These are phyloP conservation scores for Sminthurides aquaticus DNA, from an alignment of 2,888 invertebrate genomes.

Conservation along the genomic window DNA sequence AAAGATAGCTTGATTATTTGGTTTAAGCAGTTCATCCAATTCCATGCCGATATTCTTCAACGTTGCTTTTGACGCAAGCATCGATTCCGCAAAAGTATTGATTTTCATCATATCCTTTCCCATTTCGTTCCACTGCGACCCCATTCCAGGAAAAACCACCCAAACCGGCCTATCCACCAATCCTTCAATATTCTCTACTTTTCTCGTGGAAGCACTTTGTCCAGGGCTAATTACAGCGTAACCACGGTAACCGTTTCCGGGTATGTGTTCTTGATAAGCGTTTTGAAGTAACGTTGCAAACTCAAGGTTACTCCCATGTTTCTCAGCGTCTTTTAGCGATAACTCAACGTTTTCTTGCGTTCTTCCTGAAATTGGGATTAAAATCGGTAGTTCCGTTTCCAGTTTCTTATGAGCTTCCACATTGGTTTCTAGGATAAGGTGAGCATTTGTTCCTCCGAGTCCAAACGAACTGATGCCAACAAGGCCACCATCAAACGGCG, in stretches of 20 bases:
- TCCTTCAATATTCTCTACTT: not conserved
- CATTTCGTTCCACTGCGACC: conserved; percentile 96
- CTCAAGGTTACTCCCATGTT: conserved; percentile 34
- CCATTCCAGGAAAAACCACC: conserved; percentile 71
- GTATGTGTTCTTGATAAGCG: conserved; percentile 45
- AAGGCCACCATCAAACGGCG: conserved; percentile 11
- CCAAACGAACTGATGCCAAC: conserved; percentile 18
- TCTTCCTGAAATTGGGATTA: conserved; percentile 49
- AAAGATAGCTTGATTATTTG: conserved; percentile 55
- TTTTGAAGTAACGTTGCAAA: conserved; percentile 44
- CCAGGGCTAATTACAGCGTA: conserved; percentile 38
- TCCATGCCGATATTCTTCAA: conserved; percentile 72
- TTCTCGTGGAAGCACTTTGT: not conserved
- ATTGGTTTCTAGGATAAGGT: conserved; percentile 7
- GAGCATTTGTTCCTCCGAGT: conserved; percentile 14
- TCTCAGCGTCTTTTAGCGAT: conserved; percentile 40
- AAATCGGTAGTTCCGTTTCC: conserved; percentile 43
- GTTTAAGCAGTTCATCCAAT: conserved; percentile 63
- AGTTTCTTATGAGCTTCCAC: conserved; percentile 50
- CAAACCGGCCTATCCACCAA: not conserved
- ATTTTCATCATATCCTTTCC: conserved; percentile 74
- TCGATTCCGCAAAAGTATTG: conserved; percentile 56
- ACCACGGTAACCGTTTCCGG: conserved; percentile 51
- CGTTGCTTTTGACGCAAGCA: conserved; percentile 59
- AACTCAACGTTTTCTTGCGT: conserved; percentile 49